Conservation (phyloP, 64 coral and sea anemone genomes). For the Acropora tenuis region DNA sequence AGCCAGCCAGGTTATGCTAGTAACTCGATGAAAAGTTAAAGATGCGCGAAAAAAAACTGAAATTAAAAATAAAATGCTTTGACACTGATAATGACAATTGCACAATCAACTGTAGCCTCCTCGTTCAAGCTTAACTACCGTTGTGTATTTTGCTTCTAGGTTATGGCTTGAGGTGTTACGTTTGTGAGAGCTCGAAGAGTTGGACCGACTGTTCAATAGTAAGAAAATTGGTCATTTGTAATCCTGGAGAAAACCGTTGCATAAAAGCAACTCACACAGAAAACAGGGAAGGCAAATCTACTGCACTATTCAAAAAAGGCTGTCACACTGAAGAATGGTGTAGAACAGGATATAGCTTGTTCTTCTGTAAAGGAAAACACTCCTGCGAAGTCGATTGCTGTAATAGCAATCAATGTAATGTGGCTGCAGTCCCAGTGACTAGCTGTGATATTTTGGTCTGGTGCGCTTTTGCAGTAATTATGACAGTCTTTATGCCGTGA, state of each 20-base stretch:
- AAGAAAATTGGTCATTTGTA: not conserved
- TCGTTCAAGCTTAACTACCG: not conserved
- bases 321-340: not conserved
- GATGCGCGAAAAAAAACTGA: too few relatives aligned
- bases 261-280: not conserved
- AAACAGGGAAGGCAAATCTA: not conserved
- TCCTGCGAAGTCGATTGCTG: conserved; percentile 29
- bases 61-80: too few relatives aligned
- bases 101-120: too few relatives aligned
- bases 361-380: not conserved
- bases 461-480: not conserved
- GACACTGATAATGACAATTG: too few relatives aligned
- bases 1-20: too few relatives aligned
- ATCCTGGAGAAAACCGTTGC: not conserved
- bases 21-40: too few relatives aligned
- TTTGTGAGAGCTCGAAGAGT: conserved; percentile 6
- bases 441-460: conserved; percentile 9
- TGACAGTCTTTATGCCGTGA: not conserved
- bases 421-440: not conserved
- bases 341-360: not conserved
- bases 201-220: conserved; percentile 9
- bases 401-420: conserved; percentile 28
- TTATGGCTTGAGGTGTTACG: conserved; percentile 4
- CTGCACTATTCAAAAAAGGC: not conserved
- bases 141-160: not conserved